Evolutionary conservation across 2,888 invertebrate species (phyloP).

Genomic region (Tipula helvola): DNA sequence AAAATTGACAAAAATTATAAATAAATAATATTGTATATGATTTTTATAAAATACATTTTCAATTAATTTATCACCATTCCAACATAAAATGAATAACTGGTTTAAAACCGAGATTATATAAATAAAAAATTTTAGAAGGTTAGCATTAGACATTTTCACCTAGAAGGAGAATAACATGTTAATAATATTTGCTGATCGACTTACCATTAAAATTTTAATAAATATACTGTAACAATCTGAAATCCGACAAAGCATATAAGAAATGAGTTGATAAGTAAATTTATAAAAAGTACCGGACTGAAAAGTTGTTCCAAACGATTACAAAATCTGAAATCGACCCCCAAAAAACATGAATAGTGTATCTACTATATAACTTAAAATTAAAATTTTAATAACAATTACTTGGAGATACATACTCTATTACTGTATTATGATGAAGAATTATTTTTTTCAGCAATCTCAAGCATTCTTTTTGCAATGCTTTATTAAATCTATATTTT

Average conservation of each 20-base stretch:
- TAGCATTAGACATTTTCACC: conserved; percentile 30
- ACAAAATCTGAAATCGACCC: conserved; percentile 24
- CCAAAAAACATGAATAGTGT: not conserved
- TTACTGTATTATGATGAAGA: conserved; percentile 25
- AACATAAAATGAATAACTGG: conserved; percentile 31
- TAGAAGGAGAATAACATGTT: conserved; percentile 12
- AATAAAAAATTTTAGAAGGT: conserved; percentile 29
- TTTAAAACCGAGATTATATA: conserved; percentile 31
- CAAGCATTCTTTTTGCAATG: conserved; percentile 17
- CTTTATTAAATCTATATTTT: not conserved
- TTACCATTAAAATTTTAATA: not conserved
- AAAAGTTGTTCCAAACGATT: conserved; percentile 28
- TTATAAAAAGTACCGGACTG: conserved; percentile 30
- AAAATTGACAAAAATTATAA: not conserved
- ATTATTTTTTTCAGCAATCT: conserved; percentile 22
- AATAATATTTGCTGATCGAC: not conserved
- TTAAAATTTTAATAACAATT: no score
- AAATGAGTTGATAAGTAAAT: conserved; percentile 30
- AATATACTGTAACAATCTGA: conserved; percentile 29
- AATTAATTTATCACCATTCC: conserved; percentile 32
- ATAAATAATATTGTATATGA: not conserved
- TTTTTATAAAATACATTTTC: conserved; percentile 22
- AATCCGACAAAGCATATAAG: conserved; percentile 35
- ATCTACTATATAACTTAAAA: no score
- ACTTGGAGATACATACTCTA: conserved; percentile 22